These are phyloP conservation scores for Sebastes hubbsi DNA, from an alignment of 2,797 vertebrate genomes.

Conservation along the genomic window DNA sequence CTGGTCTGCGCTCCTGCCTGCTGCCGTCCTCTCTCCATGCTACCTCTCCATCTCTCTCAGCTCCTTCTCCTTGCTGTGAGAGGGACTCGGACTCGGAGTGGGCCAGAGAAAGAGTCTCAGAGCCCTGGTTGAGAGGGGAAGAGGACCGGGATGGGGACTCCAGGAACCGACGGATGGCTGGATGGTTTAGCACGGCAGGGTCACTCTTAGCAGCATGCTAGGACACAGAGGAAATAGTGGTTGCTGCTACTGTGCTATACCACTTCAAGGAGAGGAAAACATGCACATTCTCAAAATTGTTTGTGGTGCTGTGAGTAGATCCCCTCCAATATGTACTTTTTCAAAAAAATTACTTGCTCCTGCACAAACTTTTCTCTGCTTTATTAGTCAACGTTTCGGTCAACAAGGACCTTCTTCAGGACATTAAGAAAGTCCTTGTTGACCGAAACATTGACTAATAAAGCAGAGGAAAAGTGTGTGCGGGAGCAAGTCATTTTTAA, in stretches of 20 bases:
- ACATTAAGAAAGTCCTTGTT: too few relatives aligned
- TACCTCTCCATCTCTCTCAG: slow-evolving; percentile 87
- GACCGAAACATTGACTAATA: too few relatives aligned
- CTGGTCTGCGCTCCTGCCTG: slow-evolving; percentile 84
- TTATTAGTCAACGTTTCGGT: too few relatives aligned
- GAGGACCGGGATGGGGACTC: slow-evolving; percentile 96
- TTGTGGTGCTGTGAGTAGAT: too few relatives aligned
- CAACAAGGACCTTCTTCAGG: too few relatives aligned
- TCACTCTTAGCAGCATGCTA: slow-evolving; percentile 89
- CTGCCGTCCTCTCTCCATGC: slow-evolving; percentile 82
- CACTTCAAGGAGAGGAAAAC: too few relatives aligned
- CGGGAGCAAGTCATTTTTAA: accelerated
- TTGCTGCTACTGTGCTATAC: background rate
- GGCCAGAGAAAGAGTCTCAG: slow-evolving; percentile 91
- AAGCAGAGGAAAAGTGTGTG: too few relatives aligned
- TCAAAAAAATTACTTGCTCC: too few relatives aligned
- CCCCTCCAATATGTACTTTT: too few relatives aligned
- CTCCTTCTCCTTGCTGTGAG: slow-evolving; percentile 90
- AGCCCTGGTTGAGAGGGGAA: slow-evolving; percentile 95
- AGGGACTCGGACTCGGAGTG: slow-evolving; percentile 95
- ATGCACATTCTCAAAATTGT: too few relatives aligned
- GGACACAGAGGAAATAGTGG: slow-evolving; percentile 14
- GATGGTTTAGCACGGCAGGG: slow-evolving; percentile 92
- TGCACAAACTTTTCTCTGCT: too few relatives aligned
- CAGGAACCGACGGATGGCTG: slow-evolving; percentile 94